phyloP scores from a whole-genome alignment of 2,113 vertebrate species.

The Talpa occidentalis region DNA sequence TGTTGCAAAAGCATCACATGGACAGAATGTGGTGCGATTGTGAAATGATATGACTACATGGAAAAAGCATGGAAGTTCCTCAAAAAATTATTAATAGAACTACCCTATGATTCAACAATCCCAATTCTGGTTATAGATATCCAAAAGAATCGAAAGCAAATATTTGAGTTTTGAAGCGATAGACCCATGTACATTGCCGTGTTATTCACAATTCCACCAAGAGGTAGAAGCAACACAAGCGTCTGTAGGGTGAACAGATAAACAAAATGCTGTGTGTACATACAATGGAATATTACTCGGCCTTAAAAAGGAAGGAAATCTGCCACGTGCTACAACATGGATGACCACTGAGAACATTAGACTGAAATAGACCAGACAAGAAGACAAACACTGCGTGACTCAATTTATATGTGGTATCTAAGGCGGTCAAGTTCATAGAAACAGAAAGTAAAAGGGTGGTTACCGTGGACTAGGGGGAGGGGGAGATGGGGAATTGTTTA shows the following conservation, averaged over 20 bases:
- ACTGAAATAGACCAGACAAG: neutral
- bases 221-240: neutral
- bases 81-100: neutral
- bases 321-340: neutral
- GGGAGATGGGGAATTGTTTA: neutral
- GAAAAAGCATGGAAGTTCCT: neutral
- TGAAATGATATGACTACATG: neutral
- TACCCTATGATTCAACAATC: neutral
- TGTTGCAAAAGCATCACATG: neutral
- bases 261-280: neutral
- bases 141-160: neutral
- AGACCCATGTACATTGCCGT: neutral
- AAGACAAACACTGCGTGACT: neutral
- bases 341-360: neutral
- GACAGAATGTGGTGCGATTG: neutral
- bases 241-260: neutral
- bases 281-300: neutral
- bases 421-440: neutral
- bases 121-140: neutral
- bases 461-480: neutral
- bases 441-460: conserved; percentile 34
- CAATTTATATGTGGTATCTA: neutral
- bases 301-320: neutral
- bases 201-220: neutral
- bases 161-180: neutral